Conservation (phyloP, 2,888 invertebrate genomes). For the Rhodophaea formosa region DNA sequence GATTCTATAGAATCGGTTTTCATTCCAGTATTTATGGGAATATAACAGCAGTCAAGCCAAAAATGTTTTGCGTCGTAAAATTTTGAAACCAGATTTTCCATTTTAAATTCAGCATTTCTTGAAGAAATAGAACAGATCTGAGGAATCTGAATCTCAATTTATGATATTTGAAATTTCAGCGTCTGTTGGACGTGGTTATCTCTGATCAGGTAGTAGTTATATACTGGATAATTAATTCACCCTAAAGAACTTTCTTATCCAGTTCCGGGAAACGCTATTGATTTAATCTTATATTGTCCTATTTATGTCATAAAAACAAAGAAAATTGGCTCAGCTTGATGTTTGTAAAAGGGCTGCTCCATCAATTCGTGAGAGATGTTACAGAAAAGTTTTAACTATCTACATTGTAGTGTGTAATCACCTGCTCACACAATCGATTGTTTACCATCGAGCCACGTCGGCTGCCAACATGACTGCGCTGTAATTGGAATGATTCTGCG, state of each 20-base stretch:
- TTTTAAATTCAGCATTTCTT: neutral
- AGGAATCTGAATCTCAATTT: too few species aligned
- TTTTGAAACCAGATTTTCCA: neutral
- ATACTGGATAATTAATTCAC: too few species aligned
- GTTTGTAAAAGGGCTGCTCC: neutral
- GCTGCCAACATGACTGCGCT: constrained; percentile 9
- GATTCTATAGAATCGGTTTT: neutral
- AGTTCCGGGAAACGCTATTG: too few species aligned
- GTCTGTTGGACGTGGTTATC: too few species aligned
- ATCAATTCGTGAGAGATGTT: neutral
- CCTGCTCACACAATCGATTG: neutral
- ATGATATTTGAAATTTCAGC: too few species aligned
- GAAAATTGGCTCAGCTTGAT: too few species aligned
- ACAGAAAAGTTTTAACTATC: neutral
- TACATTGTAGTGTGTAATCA: neutral
- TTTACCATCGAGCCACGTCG: constrained; percentile 21
- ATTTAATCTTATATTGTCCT: too few species aligned
- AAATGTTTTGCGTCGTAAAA: neutral
- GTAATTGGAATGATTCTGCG: constrained; percentile 27
- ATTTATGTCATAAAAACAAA: too few species aligned
- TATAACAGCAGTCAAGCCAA: neutral
- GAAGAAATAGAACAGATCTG: neutral
- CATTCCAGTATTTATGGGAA: neutral
- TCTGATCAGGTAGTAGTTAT: too few species aligned
- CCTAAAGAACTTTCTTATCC: too few species aligned